These are phyloP conservation scores for Psilopsiagon aymara DNA, from an alignment of 2,113 vertebrate genomes.

Conservation along the genomic window DNA sequence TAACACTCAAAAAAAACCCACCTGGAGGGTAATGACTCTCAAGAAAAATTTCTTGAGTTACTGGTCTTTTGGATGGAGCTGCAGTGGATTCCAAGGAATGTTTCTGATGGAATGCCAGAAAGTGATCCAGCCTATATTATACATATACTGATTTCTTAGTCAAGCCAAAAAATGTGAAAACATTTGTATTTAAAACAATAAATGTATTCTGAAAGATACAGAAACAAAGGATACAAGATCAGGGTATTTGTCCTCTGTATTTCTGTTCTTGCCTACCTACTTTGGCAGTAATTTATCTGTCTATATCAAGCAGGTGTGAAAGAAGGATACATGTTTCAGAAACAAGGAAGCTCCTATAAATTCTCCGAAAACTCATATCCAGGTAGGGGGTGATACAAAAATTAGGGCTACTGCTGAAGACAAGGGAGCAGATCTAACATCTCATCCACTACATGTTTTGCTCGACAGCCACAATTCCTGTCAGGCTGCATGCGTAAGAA, in stretches of 20 bases:
- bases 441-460: not conserved
- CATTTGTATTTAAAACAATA: not conserved
- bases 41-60: not conserved
- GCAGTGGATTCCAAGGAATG: not conserved
- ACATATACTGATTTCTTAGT: not conserved
- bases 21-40: not conserved
- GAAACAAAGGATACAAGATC: not conserved
- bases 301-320: not conserved
- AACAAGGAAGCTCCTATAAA: not conserved
- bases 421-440: not conserved
- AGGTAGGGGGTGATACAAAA: not conserved
- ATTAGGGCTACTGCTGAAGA: not conserved
- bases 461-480: not conserved
- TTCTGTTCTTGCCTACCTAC: not conserved
- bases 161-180: slow-evolving; percentile 3
- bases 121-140: not conserved
- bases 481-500: not conserved
- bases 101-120: slow-evolving; percentile 2
- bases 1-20: not conserved
- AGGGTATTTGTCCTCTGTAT: not conserved
- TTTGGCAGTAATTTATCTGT: not conserved
- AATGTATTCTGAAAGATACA: not conserved
- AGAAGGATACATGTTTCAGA: not conserved
- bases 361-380: not conserved
- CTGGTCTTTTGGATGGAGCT: not conserved